These are phyloP conservation scores for Palythoa heliodiscus DNA, from an alignment of 92 coral and sea anemone species.

Conservation along the genomic window DNA sequence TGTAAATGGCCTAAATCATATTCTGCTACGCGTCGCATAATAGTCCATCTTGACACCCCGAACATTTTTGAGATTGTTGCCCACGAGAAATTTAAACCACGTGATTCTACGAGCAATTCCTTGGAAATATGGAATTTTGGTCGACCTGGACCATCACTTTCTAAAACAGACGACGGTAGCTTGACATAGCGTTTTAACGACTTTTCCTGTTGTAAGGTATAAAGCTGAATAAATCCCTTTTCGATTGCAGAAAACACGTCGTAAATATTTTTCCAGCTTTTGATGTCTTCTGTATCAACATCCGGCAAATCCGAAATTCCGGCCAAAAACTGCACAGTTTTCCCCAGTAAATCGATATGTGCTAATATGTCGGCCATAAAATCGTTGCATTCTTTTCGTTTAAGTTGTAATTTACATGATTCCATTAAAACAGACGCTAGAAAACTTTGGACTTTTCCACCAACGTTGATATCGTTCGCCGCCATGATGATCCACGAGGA, in stretches of 20 bases:
- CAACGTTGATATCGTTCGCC: background rate
- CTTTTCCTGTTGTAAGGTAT: background rate
- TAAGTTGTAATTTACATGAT: background rate
- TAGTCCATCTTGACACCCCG: conserved; percentile 71
- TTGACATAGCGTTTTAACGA: background rate
- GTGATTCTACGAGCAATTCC: conserved; percentile 62
- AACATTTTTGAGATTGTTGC: conserved; percentile 62
- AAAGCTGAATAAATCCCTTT: background rate
- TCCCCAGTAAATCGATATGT: conserved; percentile 1
- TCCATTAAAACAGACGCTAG: background rate
- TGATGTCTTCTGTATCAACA: background rate
- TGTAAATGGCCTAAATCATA: conserved; percentile 48
- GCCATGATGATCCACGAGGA: background rate
- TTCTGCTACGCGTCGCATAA: conserved; percentile 60
- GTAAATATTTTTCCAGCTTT: background rate
- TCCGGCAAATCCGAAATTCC: background rate
- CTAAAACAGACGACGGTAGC: background rate
- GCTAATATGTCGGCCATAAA: background rate
- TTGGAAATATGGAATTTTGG: conserved; percentile 58
- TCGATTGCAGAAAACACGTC: background rate
- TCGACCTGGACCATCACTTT: conserved; percentile 48
- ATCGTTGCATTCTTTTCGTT: background rate
- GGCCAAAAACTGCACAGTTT: background rate
- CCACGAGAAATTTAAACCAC: conserved; percentile 75
- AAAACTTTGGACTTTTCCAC: background rate